A percentile compares a stretch with the other conserved stretches of the same genome.
phyloP scores from a whole-genome alignment of 2,888 invertebrate species.

The Pantelozetes paolii region DNA sequence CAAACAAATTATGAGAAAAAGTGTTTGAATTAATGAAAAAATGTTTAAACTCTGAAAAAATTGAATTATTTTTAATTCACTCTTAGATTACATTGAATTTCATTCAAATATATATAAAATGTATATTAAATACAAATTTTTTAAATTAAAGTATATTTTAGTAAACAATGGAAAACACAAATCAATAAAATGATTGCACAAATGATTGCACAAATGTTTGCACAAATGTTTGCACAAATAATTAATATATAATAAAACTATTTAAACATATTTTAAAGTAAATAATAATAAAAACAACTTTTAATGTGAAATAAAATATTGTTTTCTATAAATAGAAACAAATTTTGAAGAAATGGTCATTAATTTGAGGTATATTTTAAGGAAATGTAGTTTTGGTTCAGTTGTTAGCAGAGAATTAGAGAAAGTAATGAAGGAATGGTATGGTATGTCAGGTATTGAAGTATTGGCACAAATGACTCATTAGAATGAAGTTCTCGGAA shows the following conservation, averaged over 20 bases:
- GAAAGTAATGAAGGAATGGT: neutral
- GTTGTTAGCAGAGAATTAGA: neutral
- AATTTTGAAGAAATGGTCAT: neutral
- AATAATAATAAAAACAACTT: slow-evolving; percentile 1
- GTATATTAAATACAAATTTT: neutral
- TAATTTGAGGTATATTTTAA: slow-evolving; percentile 1
- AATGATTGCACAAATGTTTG: too few species aligned
- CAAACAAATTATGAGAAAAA: neutral
- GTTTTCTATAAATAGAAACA: neutral
- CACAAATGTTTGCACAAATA: neutral
- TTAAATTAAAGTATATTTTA: too few species aligned
- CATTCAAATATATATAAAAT: slow-evolving; percentile 5
- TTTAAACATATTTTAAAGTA: neutral
- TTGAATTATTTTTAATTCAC: neutral
- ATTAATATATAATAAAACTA: neutral
- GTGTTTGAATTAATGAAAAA: neutral
- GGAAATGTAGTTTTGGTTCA: neutral
- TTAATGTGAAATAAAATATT: neutral
- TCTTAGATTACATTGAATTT: slow-evolving; percentile 10
- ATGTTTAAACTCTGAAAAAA: neutral
- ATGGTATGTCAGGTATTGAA: slow-evolving; percentile 1
- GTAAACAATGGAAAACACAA: too few species aligned
- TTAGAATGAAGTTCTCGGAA: slow-evolving; percentile 31
- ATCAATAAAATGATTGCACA: neutral
- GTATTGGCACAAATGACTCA: slow-evolving; percentile 10